Percentiles rank a stretch among this genome's conserved stretches.
Conservation (phyloP, 37 sponge, comb jelly and placozoan species). For the Trichoplax adhaerens region DNA sequence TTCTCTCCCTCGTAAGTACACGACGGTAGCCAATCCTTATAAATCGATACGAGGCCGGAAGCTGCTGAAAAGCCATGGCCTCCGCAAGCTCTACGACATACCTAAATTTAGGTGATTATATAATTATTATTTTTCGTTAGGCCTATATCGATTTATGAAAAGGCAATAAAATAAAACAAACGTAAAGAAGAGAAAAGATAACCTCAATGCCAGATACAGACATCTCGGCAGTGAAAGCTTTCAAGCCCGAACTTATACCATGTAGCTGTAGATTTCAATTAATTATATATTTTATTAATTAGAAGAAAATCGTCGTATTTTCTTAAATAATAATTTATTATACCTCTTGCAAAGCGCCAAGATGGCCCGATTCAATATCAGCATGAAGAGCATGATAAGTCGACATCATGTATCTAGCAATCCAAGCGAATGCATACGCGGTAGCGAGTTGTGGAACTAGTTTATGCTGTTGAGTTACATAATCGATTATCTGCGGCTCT, state of each 20-base stretch:
- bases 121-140: no score
- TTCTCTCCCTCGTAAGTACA: not conserved
- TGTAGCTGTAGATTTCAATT: constrained; percentile 36
- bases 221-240: constrained; percentile 36
- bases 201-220: constrained; percentile 6
- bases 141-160: no score
- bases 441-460: constrained; percentile 71
- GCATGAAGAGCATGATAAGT: not conserved
- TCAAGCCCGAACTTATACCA: constrained; percentile 77
- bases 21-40: constrained; percentile 24
- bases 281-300: no score
- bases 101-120: no score
- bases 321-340: no score
- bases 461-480: constrained; percentile 68
- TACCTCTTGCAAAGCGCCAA: no score
- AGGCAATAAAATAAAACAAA: no score
- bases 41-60: constrained; percentile 63
- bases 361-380: no score
- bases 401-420: constrained; percentile 38
- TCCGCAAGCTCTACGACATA: constrained; percentile 69
- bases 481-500: constrained; percentile 73
- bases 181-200: no score
- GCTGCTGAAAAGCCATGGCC: constrained; percentile 81
- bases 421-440: constrained; percentile 42
- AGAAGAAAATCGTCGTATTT: not conserved